Base-by-base conservation (phyloP, 1,140 invertebrate genomes). In the Brachionus paranguensis region DNA sequence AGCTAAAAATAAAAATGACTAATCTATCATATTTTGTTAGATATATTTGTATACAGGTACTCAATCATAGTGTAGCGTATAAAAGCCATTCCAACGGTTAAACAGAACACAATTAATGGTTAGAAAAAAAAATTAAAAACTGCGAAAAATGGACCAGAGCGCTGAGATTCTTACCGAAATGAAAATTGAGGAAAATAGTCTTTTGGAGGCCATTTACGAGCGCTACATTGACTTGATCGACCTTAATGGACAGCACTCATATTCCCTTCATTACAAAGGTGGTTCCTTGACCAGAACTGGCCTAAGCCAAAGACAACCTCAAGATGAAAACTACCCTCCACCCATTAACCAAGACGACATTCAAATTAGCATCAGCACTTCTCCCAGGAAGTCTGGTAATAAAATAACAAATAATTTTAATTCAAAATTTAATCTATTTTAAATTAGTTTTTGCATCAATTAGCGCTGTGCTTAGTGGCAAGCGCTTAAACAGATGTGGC, bases 171-270 rank as follows among this genome's bases (percentile, higher is more conserved):
- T 72, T 10, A 72, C 14, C 7, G 68, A 72, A 72, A 11, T 43
- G 3, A 72, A 37, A n/a, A 8, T 43, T 72, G 41, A 72, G 24
- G 17, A 50, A 29, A 76, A 29, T 3, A 76, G 72, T 29, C 27
- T 76, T 10, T 50, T 76, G 20, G 20, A 76, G 10, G 72, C 72
- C 45, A 76, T 76, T 50, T 76, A 76, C 43, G 72, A 76, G 43
- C 43, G 72, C 6, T 76, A 76, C 45, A 76, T 24, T 11, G 72
- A 76, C 27, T 76, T 76, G 24, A 17, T 12, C 3, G 72, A 76
- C 43, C 43, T 76, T n/a, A 76, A 76, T 76, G 72, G 72, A 14
- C 45, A 50, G n/a, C 72, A 76, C 45, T 50, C 72, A 50, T 76
- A 76, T 50, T 76, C 72, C 0, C 33, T 76, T 24, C 72, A 76